These are phyloP conservation scores for Andrena haemorrhoa DNA, from an alignment of 2,888 invertebrate genomes.

Conservation along the genomic window DNA sequence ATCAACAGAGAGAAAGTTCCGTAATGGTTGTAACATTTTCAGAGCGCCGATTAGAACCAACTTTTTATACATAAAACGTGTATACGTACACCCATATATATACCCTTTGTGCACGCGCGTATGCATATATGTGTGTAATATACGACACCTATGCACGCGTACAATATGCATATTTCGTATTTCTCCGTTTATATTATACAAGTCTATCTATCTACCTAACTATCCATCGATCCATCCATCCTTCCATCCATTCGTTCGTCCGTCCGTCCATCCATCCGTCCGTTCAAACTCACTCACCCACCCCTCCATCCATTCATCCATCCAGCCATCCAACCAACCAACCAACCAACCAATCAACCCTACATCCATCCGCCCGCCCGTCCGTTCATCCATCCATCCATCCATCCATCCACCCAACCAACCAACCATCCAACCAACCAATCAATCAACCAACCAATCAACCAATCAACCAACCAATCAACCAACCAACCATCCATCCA, in stretches of 20 bases:
- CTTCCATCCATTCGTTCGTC: too few species aligned
- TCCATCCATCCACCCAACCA: neutral
- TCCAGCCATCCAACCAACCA: neutral
- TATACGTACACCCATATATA: slow-evolving; percentile 37
- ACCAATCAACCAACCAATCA: too few species aligned
- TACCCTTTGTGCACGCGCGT: slow-evolving; percentile 22
- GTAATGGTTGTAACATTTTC: slow-evolving; percentile 50
- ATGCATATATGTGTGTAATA: slow-evolving; percentile 32
- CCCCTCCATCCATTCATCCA: neutral
- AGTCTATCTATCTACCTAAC: slow-evolving; percentile 6
- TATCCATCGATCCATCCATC: neutral
- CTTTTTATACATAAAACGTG: slow-evolving; percentile 47
- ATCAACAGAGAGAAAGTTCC: slow-evolving; percentile 57
- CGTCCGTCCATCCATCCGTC: neutral
- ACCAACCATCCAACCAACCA: too few species aligned
- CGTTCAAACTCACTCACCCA: neutral
- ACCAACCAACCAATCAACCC: too few species aligned
- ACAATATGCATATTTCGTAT: slow-evolving; percentile 20
- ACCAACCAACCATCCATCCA: too few species aligned
- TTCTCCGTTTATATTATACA: neutral
- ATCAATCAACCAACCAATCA: too few species aligned
- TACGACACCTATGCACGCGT: slow-evolving; percentile 24
- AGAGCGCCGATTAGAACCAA: slow-evolving; percentile 55
- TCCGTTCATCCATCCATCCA: neutral
- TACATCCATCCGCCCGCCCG: neutral